A percentile compares a stretch with the other conserved stretches of the same genome.
phyloP scores from a whole-genome alignment of 2,888 invertebrate species.

The Volucella inflata region DNA sequence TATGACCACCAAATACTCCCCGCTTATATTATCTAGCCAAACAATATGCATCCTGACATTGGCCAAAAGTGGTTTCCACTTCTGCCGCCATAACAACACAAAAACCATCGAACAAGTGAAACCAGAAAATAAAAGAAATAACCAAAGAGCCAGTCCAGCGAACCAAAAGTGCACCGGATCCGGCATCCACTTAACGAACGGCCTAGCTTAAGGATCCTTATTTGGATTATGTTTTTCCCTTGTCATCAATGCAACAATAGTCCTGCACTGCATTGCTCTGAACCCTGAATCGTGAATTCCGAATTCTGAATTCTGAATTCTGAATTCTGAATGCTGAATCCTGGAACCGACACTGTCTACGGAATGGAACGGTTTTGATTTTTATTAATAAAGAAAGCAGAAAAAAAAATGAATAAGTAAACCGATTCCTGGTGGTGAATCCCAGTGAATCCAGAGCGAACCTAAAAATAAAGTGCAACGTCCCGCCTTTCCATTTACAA shows the following conservation, averaged over 20 bases:
- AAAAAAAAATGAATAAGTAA: constrained; percentile 31
- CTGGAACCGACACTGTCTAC: constrained; percentile 23
- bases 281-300: not conserved
- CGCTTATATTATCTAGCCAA: not conserved
- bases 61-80: constrained; percentile 8
- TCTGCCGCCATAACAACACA: not conserved
- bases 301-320: no score
- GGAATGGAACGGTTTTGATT: constrained; percentile 60
- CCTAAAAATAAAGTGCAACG: constrained; percentile 62
- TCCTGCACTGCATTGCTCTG: constrained; percentile 41
- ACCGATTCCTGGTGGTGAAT: not conserved
- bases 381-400: constrained; percentile 65
- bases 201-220: constrained; percentile 63
- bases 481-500: constrained; percentile 62
- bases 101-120: not conserved
- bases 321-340: no score
- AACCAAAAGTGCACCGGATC: constrained; percentile 34
- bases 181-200: not conserved
- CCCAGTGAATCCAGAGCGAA: not conserved
- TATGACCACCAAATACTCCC: not conserved
- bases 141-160: constrained; percentile 20
- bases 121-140: constrained; percentile 20
- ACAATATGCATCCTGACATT: not conserved
- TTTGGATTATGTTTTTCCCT: constrained; percentile 57
- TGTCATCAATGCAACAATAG: constrained; percentile 46